phyloP scores from a whole-genome alignment of 2,113 vertebrate species.

The Nyctereutes procyonoides region DNA sequence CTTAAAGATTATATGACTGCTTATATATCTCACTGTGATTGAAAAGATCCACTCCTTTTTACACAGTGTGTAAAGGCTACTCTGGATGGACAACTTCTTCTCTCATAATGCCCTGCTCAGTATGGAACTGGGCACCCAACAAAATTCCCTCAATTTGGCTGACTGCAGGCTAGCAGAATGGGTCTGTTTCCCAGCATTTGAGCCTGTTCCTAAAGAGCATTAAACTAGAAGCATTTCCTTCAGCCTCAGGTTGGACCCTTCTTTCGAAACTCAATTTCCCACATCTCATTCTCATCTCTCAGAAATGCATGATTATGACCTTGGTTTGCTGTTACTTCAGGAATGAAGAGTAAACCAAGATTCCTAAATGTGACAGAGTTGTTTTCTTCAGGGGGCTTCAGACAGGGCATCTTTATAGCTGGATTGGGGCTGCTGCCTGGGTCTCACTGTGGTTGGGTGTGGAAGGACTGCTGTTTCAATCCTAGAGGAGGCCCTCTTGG shows the following conservation, averaged over 20 bases:
- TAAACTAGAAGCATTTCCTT: conserved; percentile 33
- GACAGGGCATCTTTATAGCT: conserved; percentile 5
- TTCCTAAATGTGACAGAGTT: background rate
- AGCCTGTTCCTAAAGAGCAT: conserved; percentile 56
- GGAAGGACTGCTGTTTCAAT: background rate
- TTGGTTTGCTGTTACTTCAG: conserved; percentile 53
- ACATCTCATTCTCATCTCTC: conserved; percentile 65
- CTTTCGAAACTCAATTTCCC: conserved; percentile 64
- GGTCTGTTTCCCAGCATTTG: conserved; percentile 49
- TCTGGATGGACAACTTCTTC: background rate
- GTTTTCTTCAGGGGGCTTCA: conserved; percentile 44
- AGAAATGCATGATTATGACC: conserved; percentile 50
- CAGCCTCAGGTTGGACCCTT: conserved; percentile 41
- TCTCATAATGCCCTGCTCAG: background rate
- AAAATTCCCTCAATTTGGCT: conserved; percentile 16
- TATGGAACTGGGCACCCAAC: conserved; percentile 1
- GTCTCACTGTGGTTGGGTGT: background rate
- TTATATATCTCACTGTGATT: background rate
- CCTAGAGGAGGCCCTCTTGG: background rate
- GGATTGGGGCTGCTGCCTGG: background rate
- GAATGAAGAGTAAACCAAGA: conserved; percentile 52
- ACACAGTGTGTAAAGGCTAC: background rate
- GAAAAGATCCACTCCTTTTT: conserved; percentile 46
- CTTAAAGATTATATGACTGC: background rate
- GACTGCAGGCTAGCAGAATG: background rate